A percentile compares a stretch with the other conserved stretches of the same genome.
Evolutionary conservation across 2,888 invertebrate species (phyloP).

Genomic region (Drosophila sordidapex): DNA sequence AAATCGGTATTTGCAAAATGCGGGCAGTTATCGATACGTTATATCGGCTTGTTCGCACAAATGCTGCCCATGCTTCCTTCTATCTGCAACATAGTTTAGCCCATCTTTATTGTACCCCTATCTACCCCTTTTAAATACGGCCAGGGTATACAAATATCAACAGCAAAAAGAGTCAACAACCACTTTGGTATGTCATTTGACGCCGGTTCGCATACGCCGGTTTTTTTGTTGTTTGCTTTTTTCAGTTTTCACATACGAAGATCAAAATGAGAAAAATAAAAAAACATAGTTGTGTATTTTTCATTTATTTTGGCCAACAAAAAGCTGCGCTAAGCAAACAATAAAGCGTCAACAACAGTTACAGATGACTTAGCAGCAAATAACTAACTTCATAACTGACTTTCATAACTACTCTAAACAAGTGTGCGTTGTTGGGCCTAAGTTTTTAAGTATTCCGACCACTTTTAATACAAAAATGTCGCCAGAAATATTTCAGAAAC

Average conservation of each 20-base stretch:
- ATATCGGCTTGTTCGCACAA: not conserved
- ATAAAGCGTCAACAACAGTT: slow-evolving; percentile 55
- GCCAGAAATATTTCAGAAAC: slow-evolving; percentile 25
- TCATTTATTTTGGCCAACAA: slow-evolving; percentile 49
- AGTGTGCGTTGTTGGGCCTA: not conserved
- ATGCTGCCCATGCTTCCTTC: not conserved
- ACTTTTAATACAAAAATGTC: slow-evolving; percentile 37
- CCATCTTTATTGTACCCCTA: not conserved
- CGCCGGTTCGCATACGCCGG: slow-evolving; percentile 46
- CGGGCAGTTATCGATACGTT: not conserved
- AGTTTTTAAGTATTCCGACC: slow-evolving; percentile 16
- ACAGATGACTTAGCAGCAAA: slow-evolving; percentile 38
- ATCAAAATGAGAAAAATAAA: slow-evolving; percentile 23
- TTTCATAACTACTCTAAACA: slow-evolving; percentile 3
- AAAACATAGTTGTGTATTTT: slow-evolving; percentile 31
- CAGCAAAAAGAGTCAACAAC: slow-evolving; percentile 71
- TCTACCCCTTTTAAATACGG: not conserved
- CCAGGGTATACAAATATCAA: not conserved
- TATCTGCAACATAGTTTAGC: not conserved
- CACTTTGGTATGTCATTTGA: slow-evolving; percentile 69
- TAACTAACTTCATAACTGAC: slow-evolving; percentile 9
- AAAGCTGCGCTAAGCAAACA: slow-evolving; percentile 27
- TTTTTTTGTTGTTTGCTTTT: slow-evolving; percentile 1
- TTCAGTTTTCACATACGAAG: slow-evolving; percentile 49
- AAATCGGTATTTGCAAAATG: not conserved